These are phyloP conservation scores for Drosophila kohkoa DNA, from an alignment of 1,140 invertebrate genomes.

Conservation along the genomic window DNA sequence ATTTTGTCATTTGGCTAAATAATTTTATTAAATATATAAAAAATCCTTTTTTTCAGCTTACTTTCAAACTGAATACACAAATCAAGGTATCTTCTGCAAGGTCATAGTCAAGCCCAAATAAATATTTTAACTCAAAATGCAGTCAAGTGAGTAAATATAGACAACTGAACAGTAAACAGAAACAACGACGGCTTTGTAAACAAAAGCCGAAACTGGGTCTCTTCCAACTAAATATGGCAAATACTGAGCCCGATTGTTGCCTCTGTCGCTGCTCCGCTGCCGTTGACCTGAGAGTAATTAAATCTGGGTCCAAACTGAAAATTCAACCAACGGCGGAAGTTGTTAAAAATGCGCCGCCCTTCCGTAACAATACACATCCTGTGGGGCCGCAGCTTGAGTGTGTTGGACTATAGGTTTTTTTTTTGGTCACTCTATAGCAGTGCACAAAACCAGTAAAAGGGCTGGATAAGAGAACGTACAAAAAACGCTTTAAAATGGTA, in stretches of 20 bases:
- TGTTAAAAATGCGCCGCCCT: constrained; percentile 55
- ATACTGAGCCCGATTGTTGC: constrained; percentile 3
- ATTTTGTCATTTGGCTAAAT: too few species aligned
- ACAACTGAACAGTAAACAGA: constrained; percentile 10
- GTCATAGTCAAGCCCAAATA: not conserved
- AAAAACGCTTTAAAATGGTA: constrained; percentile 30
- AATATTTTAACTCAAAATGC: constrained; percentile 54
- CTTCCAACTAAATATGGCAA: not conserved
- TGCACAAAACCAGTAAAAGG: constrained; percentile 12
- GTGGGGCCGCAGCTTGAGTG: constrained; percentile 7
- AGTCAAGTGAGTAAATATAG: constrained; percentile 54
- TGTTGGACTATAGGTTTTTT: not conserved
- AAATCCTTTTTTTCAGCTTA: not conserved
- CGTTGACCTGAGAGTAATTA: constrained; percentile 55
- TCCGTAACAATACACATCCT: constrained; percentile 63
- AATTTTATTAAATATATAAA: too few species aligned
- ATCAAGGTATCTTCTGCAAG: not conserved
- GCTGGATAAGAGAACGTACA: constrained; percentile 11
- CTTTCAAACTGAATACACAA: not conserved
- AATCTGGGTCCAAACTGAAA: constrained; percentile 44
- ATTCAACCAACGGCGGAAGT: constrained; percentile 51
- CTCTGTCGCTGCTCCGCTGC: not conserved
- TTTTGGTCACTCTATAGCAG: constrained; percentile 8
- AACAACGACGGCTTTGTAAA: constrained; percentile 16
- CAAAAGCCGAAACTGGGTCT: constrained; percentile 24